phyloP scores from a whole-genome alignment of 2,113 vertebrate genomes.

The Ctenodactylus gundi region DNA sequence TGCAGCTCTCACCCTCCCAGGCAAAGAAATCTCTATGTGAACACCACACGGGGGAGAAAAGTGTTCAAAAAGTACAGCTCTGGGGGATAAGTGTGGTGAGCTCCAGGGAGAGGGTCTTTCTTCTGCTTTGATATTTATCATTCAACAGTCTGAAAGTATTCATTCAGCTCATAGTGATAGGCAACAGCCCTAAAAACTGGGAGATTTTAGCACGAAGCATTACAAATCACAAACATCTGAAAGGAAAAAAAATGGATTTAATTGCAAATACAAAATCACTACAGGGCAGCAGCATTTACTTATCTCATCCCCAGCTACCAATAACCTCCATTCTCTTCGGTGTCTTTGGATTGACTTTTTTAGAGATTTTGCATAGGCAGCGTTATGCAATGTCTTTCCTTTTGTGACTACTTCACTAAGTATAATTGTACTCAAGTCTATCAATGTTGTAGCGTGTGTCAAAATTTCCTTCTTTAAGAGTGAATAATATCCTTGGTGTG shows the following conservation, averaged over 20 bases:
- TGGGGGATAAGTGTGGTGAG: background rate
- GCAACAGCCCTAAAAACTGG: conserved; percentile 11
- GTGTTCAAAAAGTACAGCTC: background rate
- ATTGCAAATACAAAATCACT: conserved; percentile 19
- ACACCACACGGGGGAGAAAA: background rate
- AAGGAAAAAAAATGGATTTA: conserved; percentile 17
- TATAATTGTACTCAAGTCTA: background rate
- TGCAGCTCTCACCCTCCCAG: background rate
- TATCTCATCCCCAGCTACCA: background rate
- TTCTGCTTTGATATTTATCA: conserved; percentile 43
- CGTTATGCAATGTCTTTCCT: background rate
- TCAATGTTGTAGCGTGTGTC: background rate
- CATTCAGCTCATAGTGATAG: background rate
- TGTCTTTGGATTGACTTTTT: background rate
- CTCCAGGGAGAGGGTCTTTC: background rate
- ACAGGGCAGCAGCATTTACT: background rate
- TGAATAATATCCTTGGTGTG: background rate
- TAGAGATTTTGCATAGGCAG: background rate
- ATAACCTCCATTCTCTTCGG: background rate
- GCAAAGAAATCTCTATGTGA: background rate
- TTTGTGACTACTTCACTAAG: background rate
- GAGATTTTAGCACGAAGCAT: conserved; percentile 16
- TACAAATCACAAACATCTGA: conserved; percentile 1
- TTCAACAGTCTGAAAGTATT: conserved; percentile 14
- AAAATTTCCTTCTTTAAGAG: background rate